Percentiles rank a stretch among this genome's conserved stretches.
Conservation (phyloP, 1,140 invertebrate genomes). For the Melanaphis sacchari region DNA sequence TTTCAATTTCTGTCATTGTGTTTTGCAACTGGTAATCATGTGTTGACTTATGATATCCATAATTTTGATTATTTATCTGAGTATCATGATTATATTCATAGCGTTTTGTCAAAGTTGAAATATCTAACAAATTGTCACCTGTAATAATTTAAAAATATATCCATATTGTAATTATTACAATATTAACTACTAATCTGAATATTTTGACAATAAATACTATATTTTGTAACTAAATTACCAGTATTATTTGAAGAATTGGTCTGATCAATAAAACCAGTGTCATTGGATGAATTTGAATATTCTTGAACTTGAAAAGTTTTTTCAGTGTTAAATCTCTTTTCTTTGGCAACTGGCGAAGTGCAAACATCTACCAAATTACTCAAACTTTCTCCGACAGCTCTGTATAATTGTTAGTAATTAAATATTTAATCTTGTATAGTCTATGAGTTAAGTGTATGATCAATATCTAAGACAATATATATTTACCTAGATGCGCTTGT, state of each 20-base stretch:
- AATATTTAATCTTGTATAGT: background rate
- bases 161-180: background rate
- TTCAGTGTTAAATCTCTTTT: slow-evolving; percentile 90
- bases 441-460: background rate
- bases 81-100: slow-evolving; percentile 52
- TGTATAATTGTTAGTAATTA: background rate
- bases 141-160: background rate
- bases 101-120: slow-evolving; percentile 33
- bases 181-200: background rate
- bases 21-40: slow-evolving; percentile 50
- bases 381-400: slow-evolving; percentile 57
- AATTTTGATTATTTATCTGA: slow-evolving; percentile 49
- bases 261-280: slow-evolving; percentile 45
- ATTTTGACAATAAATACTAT: background rate
- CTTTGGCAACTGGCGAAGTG: slow-evolving; percentile 77
- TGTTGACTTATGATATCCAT: slow-evolving; percentile 40
- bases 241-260: background rate
- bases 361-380: slow-evolving; percentile 55
- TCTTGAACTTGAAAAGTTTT: slow-evolving; percentile 77
- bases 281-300: slow-evolving; percentile 76
- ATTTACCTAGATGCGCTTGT: slow-evolving; percentile 40
- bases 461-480: background rate
- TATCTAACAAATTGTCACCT: slow-evolving; percentile 25
- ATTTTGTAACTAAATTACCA: background rate
- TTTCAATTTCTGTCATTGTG: slow-evolving; percentile 43